A percentile compares a stretch with the other conserved stretches of the same genome.
phyloP scores from a whole-genome alignment of 2,797 vertebrate genomes.

The Argya squamiceps region DNA sequence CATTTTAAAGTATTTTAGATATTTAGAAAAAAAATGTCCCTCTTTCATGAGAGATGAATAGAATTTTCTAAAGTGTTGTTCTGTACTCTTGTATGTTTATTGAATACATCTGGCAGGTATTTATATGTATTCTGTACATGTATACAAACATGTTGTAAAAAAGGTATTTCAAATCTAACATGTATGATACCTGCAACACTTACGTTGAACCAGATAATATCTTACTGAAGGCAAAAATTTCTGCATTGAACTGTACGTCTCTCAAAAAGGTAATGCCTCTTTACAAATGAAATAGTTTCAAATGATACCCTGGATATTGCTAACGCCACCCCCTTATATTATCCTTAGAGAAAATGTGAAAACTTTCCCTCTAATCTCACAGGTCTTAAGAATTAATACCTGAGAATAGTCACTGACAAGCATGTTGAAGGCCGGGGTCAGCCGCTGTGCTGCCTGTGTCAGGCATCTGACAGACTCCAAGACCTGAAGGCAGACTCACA shows the following conservation, averaged over 20 bases:
- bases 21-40: neutral
- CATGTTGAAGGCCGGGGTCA: rapidly evolving
- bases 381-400: neutral
- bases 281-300: neutral
- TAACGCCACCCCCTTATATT: neutral
- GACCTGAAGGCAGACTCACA: neutral
- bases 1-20: neutral
- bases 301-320: neutral
- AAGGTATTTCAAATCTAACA: neutral
- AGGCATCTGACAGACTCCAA: neutral
- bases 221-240: neutral
- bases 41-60: neutral
- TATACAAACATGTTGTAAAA: neutral
- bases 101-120: neutral
- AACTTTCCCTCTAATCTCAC: neutral
- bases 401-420: neutral
- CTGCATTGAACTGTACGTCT: neutral
- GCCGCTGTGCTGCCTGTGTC: rapidly evolving
- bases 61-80: neutral
- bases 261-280: neutral
- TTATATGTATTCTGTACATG: neutral
- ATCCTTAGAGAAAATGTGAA: neutral
- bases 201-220: neutral
- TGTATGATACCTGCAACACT: neutral
- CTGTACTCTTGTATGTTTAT: neutral